Conservation (phyloP, 2,888 invertebrate species). For the Salpingus planirostris region DNA sequence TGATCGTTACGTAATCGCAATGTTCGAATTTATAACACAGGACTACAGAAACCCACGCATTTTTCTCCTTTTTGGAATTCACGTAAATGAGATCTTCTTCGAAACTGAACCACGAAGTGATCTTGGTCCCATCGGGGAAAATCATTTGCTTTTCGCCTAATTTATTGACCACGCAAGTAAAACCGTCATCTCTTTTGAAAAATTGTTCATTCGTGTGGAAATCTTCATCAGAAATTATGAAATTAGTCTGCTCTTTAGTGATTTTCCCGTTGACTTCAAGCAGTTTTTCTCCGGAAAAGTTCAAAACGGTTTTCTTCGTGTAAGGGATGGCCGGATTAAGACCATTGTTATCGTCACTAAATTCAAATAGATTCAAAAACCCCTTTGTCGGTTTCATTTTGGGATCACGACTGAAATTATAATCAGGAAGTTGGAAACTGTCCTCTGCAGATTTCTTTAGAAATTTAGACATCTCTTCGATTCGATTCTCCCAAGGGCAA, state of each 20-base stretch:
- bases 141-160: conserved; percentile 17
- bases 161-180: conserved; percentile 19
- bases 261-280: conserved; percentile 16
- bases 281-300: conserved; percentile 22
- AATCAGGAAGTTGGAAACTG: not conserved
- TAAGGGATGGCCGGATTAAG: conserved; percentile 20
- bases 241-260: conserved; percentile 19
- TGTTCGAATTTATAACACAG: conserved; percentile 23
- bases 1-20: conserved; percentile 22
- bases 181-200: conserved; percentile 26
- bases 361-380: too few relatives aligned
- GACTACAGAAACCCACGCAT: conserved; percentile 24
- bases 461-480: conserved; percentile 3
- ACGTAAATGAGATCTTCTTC: conserved; percentile 17
- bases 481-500: too few relatives aligned
- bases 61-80: conserved; percentile 11
- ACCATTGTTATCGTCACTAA: too few relatives aligned
- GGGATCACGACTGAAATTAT: not conserved
- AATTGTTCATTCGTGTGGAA: conserved; percentile 21
- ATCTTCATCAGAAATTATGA: conserved; percentile 19
- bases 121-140: conserved; percentile 25
- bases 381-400: not conserved
- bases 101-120: conserved; percentile 13
- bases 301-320: conserved; percentile 17
- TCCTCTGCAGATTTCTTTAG: not conserved